Conservation (phyloP, 2,113 vertebrate genomes). For the Eulemur macaco region DNA sequence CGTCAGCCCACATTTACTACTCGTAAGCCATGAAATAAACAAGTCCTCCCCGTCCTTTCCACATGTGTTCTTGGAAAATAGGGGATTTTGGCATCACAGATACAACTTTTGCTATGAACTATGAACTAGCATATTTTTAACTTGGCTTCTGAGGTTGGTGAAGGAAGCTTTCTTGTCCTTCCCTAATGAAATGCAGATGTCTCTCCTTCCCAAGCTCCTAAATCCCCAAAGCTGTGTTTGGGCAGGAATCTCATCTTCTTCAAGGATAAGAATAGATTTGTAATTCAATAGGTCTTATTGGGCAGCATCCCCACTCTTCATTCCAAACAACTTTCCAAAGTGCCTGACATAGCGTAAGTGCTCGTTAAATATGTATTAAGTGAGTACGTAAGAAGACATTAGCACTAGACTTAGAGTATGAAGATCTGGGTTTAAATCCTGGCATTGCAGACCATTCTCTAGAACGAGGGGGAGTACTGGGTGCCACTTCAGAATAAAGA, state of each 20-base stretch:
- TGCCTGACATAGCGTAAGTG: background rate
- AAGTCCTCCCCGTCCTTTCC: slow-evolving; percentile 43
- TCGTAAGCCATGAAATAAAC: slow-evolving; percentile 52
- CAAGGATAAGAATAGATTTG: background rate
- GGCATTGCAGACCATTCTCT: background rate
- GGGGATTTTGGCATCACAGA: slow-evolving; percentile 8
- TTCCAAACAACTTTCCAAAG: background rate
- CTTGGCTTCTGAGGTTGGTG: slow-evolving; percentile 52
- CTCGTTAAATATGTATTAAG: background rate
- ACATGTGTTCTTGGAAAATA: slow-evolving; percentile 48
- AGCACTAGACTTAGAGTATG: background rate
- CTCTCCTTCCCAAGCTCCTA: background rate
- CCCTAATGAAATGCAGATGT: slow-evolving; percentile 63
- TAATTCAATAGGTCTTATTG: background rate
- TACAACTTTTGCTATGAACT: slow-evolving; percentile 51
- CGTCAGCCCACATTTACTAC: background rate
- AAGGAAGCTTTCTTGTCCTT: slow-evolving; percentile 52
- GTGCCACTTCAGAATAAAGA: background rate
- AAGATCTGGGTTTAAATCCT: background rate
- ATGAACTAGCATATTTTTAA: slow-evolving; percentile 67
- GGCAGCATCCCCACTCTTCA: background rate
- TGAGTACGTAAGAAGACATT: background rate
- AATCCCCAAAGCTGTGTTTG: slow-evolving; percentile 3
- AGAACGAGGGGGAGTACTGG: background rate
- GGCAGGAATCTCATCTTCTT: slow-evolving; percentile 34